Conservation (phyloP, 1,140 invertebrate genomes). For the Sycophila sp. region DNA sequence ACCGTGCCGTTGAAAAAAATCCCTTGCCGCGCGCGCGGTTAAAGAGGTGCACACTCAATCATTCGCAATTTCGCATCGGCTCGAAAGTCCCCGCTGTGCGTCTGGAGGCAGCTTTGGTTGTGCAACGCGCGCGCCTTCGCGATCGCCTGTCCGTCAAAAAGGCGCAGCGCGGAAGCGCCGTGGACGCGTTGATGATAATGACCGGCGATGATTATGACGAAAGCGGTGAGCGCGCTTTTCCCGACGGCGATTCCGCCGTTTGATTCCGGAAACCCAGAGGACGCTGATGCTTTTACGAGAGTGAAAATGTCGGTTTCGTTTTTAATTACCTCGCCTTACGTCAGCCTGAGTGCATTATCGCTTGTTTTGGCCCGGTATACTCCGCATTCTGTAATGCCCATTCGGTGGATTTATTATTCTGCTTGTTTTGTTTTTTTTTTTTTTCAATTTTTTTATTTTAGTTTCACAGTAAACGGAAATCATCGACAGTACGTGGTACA, state of each 20-base stretch:
- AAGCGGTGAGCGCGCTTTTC: constrained; percentile 38
- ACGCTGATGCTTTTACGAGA: too few species aligned
- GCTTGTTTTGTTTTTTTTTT: too few species aligned
- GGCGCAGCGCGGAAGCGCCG: not conserved
- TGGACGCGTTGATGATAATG: not conserved
- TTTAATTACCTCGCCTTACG: too few species aligned
- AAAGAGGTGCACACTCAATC: constrained; percentile 19
- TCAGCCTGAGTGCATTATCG: too few species aligned
- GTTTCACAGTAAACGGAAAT: too few species aligned
- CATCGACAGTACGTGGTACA: too few species aligned
- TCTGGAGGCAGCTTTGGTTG: not conserved
- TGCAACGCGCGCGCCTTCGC: constrained; percentile 4
- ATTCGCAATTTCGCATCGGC: constrained; percentile 9
- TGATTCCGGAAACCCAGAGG: not conserved
- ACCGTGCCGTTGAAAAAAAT: too few species aligned
- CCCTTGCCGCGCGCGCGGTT: not conserved
- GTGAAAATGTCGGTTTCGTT: too few species aligned
- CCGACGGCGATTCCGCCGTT: not conserved
- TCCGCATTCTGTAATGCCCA: too few species aligned
- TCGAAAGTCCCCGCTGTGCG: constrained; percentile 15
- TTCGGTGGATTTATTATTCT: too few species aligned
- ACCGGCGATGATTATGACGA: not conserved
- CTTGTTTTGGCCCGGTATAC: too few species aligned
- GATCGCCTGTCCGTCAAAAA: not conserved
- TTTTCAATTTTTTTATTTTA: too few species aligned